phyloP scores from a whole-genome alignment of 2,888 invertebrate species.

The Harmothoe impar region DNA sequence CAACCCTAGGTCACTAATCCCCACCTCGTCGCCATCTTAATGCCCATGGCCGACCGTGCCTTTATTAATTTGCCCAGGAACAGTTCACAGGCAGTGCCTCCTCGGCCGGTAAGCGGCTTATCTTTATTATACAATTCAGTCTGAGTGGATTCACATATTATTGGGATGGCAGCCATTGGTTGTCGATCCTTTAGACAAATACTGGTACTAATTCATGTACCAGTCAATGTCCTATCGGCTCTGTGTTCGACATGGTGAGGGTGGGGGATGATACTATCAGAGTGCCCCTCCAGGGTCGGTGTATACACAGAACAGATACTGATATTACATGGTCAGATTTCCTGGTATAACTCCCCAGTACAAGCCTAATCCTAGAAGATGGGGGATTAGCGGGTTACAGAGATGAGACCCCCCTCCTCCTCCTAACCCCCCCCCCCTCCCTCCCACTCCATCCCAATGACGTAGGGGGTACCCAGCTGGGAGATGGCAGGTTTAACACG shows the following conservation, averaged over 20 bases:
- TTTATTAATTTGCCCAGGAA: slow-evolving; percentile 14
- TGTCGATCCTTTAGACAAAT: neutral
- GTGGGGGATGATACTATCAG: neutral
- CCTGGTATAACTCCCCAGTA: neutral
- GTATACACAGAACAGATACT: too few relatives aligned
- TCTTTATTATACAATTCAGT: neutral
- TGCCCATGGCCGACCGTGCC: neutral
- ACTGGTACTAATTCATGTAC: neutral
- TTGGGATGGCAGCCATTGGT: neutral
- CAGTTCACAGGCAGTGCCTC: neutral
- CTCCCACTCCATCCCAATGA: neutral
- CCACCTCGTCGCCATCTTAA: neutral
- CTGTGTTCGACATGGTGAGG: neutral
- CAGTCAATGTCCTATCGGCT: neutral
- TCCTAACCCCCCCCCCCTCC: neutral
- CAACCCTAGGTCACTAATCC: slow-evolving; percentile 19
- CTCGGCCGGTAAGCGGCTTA: neutral
- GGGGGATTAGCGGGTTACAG: neutral
- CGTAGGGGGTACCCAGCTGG: too few relatives aligned
- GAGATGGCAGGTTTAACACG: neutral
- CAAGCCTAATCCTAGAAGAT: neutral
- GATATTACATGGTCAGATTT: slow-evolving; percentile 4
- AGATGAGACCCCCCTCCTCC: neutral
- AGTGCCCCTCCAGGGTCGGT: neutral
- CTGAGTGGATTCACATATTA: neutral